Base-by-base conservation (phyloP, 2,113 vertebrate genomes). In the Paedocypris sp. region DNA sequence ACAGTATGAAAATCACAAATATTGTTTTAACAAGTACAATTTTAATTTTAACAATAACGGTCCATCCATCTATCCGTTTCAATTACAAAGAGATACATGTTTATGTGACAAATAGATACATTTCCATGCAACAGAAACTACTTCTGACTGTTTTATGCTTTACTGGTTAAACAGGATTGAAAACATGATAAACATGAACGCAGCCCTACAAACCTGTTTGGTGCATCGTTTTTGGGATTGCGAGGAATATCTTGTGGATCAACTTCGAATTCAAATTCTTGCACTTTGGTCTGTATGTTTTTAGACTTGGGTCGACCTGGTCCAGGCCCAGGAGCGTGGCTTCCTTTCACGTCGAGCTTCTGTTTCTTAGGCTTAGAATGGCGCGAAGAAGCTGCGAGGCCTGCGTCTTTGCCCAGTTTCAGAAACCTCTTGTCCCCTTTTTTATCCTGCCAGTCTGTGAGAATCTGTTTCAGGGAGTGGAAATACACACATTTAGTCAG, bases 401-500 rank as follows among this genome's bases (percentile, higher is more conserved):
- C 95, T 0, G 92, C 89, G 35, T 99, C 95, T 77, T 95, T 94
- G 25, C 83, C 89, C 64, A 89, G 70, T 75, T 97, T 99, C 69
- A 94, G 69, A 61, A 97, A 90, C 5, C 94, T 87, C 38, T 94
- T 87, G 62, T 99, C 95, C 0, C 93, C 95, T 68, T 99, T 99
- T 78, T 98, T 97, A 78, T 97, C 95, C 69, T 98, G 95, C 95
- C 95, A 99, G 67, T 99, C 95, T 1, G 95, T 99, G 41, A 99
- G 87, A 73, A 99, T 98, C 94, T 99, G 81, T 51, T 75, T 73
- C 3, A 67, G 39, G 77, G 6, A 5, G 2, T 25, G 6, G 5
- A 47, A 25, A 4, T 3, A 16, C 5, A 19, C 33, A 28, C 32
- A 9, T 23, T 19, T 8, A 31, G 23, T 11, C 26, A 35, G 22